phyloP scores from a whole-genome alignment of 2,113 vertebrate species.

The Glaucidium brasilianum region DNA sequence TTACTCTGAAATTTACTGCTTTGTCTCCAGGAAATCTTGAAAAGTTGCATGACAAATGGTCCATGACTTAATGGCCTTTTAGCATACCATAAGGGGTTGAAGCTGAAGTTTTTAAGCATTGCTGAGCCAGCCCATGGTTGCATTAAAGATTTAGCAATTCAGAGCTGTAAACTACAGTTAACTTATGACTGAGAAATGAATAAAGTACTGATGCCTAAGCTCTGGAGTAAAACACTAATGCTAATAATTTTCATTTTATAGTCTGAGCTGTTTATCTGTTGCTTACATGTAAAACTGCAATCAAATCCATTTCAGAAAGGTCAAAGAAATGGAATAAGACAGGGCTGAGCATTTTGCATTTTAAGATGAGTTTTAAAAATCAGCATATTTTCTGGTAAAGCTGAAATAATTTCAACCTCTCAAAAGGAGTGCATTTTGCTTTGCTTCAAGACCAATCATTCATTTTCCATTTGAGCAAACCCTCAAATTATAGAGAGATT shows the following conservation, averaged over 20 bases:
- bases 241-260: not conserved
- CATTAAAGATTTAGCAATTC: slow-evolving; percentile 3
- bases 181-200: not conserved
- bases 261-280: not conserved
- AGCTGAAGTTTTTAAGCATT: not conserved
- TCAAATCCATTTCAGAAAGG: not conserved
- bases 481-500: not conserved
- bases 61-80: not conserved
- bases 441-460: not conserved
- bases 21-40: slow-evolving; percentile 5
- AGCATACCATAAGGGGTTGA: not conserved
- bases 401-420: not conserved
- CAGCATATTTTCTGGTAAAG: not conserved
- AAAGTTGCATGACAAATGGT: not conserved
- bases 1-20: not conserved
- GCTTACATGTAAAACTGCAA: not conserved
- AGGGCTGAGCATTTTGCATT: not conserved
- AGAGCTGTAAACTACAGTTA: not conserved
- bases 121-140: not conserved
- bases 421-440: not conserved
- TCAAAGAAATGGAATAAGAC: not conserved
- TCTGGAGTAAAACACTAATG: not conserved
- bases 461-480: not conserved
- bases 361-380: not conserved
- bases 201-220: not conserved